Conservation (phyloP, 2,797 vertebrate genomes). For the Lindbergichthys nudifrons region DNA sequence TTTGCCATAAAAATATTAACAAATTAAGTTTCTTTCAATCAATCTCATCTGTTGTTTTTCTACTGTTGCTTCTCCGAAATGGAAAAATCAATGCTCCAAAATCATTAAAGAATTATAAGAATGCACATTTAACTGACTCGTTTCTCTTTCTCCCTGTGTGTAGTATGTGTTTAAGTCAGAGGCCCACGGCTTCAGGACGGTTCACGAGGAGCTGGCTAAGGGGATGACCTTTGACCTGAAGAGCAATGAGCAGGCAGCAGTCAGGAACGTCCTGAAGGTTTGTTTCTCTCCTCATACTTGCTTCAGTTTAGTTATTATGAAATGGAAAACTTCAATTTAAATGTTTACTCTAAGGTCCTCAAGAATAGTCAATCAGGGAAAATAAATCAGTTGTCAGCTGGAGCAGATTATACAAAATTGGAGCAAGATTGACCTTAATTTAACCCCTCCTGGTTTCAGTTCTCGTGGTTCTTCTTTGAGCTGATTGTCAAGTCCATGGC, state of each 20-base stretch:
- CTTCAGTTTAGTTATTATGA: not conserved
- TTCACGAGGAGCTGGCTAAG: conserved; percentile 95
- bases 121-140: not conserved
- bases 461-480: conserved; percentile 98
- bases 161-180: conserved; percentile 96
- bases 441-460: conserved; percentile 79
- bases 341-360: not conserved
- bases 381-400: not conserved
- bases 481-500: conserved; percentile 97
- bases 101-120: not conserved
- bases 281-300: conserved; percentile 28
- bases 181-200: conserved; percentile 89
- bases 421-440: conserved; percentile 4
- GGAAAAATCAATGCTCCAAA: not conserved
- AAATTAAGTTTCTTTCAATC: not conserved
- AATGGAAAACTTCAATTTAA: not conserved
- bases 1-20: not conserved
- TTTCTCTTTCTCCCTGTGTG: conserved; percentile 4
- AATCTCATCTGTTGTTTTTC: not conserved
- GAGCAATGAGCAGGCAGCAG: conserved; percentile 90
- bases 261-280: conserved; percentile 94
- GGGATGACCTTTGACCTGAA: conserved; percentile 93
- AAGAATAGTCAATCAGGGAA: not conserved
- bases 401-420: not conserved
- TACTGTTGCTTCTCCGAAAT: not conserved